Evolutionary conservation across 2,113 vertebrate genomes (phyloP).

Genomic region (Vimba vimba): DNA sequence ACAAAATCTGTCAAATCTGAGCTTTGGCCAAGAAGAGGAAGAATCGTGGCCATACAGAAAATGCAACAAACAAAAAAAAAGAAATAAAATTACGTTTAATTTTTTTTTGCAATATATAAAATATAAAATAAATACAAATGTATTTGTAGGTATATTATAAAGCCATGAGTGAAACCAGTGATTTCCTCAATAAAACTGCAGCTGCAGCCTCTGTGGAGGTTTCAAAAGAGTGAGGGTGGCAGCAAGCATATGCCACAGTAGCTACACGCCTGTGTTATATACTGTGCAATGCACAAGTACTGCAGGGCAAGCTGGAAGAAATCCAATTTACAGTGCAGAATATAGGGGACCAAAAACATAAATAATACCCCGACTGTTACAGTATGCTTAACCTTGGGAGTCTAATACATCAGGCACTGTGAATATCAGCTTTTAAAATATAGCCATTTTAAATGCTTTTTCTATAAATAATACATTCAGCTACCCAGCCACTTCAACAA

Average conservation of each 20-base stretch:
- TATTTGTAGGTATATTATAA: neutral
- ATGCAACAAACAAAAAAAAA: neutral
- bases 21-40: neutral
- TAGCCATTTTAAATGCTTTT: constrained; percentile 13
- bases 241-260: constrained; percentile 39
- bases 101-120: neutral
- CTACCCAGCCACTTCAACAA: neutral
- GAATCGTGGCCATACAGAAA: neutral
- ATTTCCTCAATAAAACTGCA: neutral
- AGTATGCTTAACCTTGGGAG: constrained; percentile 30
- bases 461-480: constrained; percentile 4
- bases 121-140: neutral
- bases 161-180: neutral
- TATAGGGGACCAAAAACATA: constrained; percentile 8
- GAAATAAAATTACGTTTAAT: neutral
- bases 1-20: neutral
- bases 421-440: constrained; percentile 29
- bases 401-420: constrained; percentile 2
- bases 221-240: constrained; percentile 25
- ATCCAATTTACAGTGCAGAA: constrained; percentile 33
- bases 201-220: neutral
- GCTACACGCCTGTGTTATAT: constrained; percentile 6
- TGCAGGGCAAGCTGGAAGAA: constrained; percentile 14
- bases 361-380: constrained; percentile 29
- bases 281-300: constrained; percentile 5